Percentiles rank a stretch among this genome's conserved stretches.
Conservation (phyloP, 2,113 vertebrate genomes). For the Toxostoma redivivum region DNA sequence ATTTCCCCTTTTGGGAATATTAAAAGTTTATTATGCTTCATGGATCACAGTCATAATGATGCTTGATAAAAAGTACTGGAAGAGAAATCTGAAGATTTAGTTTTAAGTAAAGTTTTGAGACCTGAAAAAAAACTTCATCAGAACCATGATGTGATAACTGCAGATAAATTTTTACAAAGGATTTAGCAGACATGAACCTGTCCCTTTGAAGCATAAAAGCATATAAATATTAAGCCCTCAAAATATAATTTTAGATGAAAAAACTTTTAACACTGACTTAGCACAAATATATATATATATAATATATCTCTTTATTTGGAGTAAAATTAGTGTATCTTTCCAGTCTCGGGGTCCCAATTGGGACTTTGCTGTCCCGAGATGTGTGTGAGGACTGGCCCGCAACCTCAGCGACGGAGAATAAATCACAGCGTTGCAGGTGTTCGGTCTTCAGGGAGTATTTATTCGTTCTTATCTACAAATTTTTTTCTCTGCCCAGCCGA, state of each 20-base stretch:
- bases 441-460: no score
- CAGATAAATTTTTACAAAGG: background rate
- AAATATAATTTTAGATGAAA: background rate
- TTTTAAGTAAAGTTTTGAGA: conserved; percentile 3
- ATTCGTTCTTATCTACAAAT: no score
- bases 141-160: background rate
- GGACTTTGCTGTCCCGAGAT: no score
- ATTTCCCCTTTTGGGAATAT: background rate
- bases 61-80: background rate
- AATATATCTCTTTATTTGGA: background rate
- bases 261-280: background rate
- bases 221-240: background rate
- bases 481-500: no score
- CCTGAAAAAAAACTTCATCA: background rate
- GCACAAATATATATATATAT: no score
- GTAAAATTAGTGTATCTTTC: background rate
- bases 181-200: background rate
- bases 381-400: no score
- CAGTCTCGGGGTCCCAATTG: no score
- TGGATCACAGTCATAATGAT: background rate
- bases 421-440: no score
- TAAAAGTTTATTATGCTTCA: background rate
- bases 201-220: background rate
- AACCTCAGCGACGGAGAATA: no score
- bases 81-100: background rate